These are phyloP conservation scores for Syrista parreyssii DNA, from an alignment of 2,888 invertebrate genomes.

Conservation along the genomic window DNA sequence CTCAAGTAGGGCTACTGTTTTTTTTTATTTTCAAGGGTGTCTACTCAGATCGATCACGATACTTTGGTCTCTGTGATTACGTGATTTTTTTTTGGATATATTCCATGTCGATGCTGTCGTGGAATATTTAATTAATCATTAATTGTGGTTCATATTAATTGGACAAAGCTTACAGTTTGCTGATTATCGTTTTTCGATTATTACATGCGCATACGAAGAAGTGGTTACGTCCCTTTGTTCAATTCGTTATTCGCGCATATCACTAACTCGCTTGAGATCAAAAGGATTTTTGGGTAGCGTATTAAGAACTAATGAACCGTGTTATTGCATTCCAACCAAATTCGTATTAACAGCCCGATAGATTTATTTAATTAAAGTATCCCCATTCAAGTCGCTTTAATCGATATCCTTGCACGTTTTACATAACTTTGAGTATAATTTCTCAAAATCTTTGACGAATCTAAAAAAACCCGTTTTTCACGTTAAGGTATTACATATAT, in stretches of 20 bases:
- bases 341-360: constrained; percentile 17
- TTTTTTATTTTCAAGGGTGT: background rate
- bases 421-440: too few relatives aligned
- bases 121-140: background rate
- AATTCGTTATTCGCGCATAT: constrained; percentile 10
- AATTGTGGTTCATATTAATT: background rate
- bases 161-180: background rate
- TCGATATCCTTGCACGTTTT: background rate
- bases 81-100: background rate
- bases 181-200: background rate
- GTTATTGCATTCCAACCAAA: constrained; percentile 25
- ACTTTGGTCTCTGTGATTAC: background rate
- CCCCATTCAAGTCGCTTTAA: constrained; percentile 2
- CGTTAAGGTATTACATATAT: too few relatives aligned
- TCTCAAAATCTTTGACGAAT: too few relatives aligned
- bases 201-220: background rate
- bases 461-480: too few relatives aligned
- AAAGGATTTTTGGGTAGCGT: constrained; percentile 23
- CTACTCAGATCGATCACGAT: background rate
- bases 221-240: background rate
- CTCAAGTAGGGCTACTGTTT: background rate
- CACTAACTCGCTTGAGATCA: constrained; percentile 27
- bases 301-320: constrained; percentile 29
- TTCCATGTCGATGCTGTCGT: background rate
- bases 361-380: constrained; percentile 23